Evolutionary conservation across 1,140 invertebrate genomes (phyloP).

Genomic region (Theocolax elegans): DNA sequence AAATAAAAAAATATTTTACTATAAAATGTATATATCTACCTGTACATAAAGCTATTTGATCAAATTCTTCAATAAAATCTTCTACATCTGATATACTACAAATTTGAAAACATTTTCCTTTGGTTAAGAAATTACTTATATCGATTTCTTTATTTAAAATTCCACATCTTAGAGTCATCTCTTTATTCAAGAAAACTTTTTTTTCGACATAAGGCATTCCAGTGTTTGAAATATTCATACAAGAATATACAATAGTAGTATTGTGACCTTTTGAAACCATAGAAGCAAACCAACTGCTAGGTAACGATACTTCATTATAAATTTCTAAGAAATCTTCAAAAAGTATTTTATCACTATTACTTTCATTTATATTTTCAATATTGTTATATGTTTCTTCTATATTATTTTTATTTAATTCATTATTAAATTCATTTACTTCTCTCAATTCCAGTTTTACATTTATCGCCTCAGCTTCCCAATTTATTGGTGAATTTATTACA

Average conservation of each 20-base stretch:
- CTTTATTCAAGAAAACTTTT: constrained; percentile 59
- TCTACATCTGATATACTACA: constrained; percentile 56
- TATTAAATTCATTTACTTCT: background rate
- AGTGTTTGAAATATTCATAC: constrained; percentile 52
- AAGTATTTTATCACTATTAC: constrained; percentile 47
- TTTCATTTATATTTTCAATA: constrained; percentile 9
- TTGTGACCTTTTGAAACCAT: constrained; percentile 57
- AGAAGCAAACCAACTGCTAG: constrained; percentile 57
- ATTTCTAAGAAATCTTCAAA: constrained; percentile 63
- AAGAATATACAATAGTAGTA: constrained; percentile 58
- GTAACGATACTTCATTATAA: constrained; percentile 58
- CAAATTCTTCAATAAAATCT: constrained; percentile 60
- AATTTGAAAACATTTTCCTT: constrained; percentile 49
- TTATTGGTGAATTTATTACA: background rate
- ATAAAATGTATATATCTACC: no score
- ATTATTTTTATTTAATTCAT: background rate
- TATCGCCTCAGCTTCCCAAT: background rate
- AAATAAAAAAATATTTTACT: no score
- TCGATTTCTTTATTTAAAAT: constrained; percentile 56
- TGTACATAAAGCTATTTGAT: constrained; percentile 57
- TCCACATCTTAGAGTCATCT: constrained; percentile 58
- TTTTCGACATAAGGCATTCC: constrained; percentile 60
- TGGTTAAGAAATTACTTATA: constrained; percentile 55
- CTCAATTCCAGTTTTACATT: background rate
- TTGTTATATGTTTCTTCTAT: background rate